Percentiles rank a stretch among this genome's conserved stretches.
Conservation (phyloP, 2,888 invertebrate genomes). For the Camponotus fellah region DNA sequence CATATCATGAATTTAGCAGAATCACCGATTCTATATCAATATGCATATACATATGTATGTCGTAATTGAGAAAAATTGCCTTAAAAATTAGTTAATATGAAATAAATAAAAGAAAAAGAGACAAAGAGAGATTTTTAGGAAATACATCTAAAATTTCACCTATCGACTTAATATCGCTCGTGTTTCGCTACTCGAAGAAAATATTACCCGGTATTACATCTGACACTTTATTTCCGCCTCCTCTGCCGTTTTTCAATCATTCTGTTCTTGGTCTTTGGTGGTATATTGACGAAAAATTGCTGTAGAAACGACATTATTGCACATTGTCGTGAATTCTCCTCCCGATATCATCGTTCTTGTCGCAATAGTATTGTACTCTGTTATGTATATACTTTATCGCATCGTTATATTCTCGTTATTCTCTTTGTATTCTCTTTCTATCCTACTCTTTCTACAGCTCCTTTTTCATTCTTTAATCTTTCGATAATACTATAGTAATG, state of each 20-base stretch:
- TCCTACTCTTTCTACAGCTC: neutral
- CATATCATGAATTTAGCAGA: neutral
- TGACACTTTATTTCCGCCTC: slow-evolving; percentile 64
- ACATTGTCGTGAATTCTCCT: slow-evolving; percentile 72
- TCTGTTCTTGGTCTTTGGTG: slow-evolving; percentile 6
- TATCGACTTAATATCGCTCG: slow-evolving; percentile 48
- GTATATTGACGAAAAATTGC: slow-evolving; percentile 63
- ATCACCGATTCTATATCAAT: neutral
- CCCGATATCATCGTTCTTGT: slow-evolving; percentile 59
- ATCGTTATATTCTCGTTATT: slow-evolving; percentile 58
- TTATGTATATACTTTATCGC: slow-evolving; percentile 70
- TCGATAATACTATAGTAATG: neutral
- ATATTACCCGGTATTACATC: slow-evolving; percentile 58
- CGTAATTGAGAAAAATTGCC: neutral
- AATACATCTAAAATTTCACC: neutral
- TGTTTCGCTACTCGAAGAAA: slow-evolving; percentile 47
- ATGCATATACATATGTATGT: too few relatives aligned
- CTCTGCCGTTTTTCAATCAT: neutral
- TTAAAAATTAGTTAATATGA: neutral
- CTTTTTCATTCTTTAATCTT: neutral
- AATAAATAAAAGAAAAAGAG: slow-evolving; percentile 9
- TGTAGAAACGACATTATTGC: slow-evolving; percentile 74
- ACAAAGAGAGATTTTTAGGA: neutral
- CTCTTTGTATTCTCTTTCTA: slow-evolving; percentile 15
- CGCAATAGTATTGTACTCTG: slow-evolving; percentile 67